Conservation (phyloP, 1,140 invertebrate genomes). For the Drepana arcuata region DNA sequence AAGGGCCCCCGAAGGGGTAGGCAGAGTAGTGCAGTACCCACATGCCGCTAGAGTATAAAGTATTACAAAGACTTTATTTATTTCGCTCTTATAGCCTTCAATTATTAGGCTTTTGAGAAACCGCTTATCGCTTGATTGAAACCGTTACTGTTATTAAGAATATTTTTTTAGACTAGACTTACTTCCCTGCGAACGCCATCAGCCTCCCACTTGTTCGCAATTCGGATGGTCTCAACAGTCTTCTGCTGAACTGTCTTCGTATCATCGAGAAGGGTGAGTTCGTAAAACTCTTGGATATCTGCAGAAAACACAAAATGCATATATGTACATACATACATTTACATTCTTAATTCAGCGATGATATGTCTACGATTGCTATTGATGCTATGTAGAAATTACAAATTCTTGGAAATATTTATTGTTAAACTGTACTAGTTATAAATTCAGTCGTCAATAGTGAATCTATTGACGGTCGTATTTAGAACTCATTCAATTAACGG, state of each 20-base stretch:
- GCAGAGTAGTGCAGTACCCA: no score
- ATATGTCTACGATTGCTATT: neutral
- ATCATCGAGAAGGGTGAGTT: conserved; percentile 95
- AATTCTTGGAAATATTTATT: neutral
- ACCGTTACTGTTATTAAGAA: conserved; percentile 2
- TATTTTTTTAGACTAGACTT: conserved; percentile 19
- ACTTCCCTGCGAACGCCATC: conserved; percentile 55
- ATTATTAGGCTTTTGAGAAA: neutral
- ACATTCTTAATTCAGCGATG: neutral
- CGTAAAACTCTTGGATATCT: conserved; percentile 99
- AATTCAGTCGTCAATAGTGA: neutral
- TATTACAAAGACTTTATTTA: no score
- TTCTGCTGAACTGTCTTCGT: conserved; percentile 96
- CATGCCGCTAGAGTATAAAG: no score
- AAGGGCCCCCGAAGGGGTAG: no score
- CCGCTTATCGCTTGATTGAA: conserved; percentile 3
- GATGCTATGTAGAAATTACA: neutral
- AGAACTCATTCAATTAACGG: neutral
- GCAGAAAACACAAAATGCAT: conserved; percentile 69
- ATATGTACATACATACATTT: neutral
- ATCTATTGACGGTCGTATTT: neutral
- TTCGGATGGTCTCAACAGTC: conserved; percentile 94
- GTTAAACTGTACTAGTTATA: neutral
- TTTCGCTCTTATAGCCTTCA: no score
- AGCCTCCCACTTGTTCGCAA: conserved; percentile 95